phyloP scores from a whole-genome alignment of 2,113 vertebrate genomes.

The Dipodomys stephensi region DNA sequence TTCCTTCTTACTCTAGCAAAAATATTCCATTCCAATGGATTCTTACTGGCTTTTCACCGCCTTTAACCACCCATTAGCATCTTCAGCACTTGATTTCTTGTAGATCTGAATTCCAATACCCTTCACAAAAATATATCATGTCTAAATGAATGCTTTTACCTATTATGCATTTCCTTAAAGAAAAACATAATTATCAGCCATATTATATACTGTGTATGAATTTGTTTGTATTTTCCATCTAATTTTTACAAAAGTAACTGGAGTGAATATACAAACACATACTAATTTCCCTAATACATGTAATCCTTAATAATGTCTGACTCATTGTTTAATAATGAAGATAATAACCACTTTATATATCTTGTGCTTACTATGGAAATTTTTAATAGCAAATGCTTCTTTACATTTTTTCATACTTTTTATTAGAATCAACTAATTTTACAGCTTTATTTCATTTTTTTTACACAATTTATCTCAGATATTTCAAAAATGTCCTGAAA shows the following conservation, averaged over 20 bases:
- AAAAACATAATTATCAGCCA: neutral
- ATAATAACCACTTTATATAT: neutral
- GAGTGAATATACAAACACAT: neutral
- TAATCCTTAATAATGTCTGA: neutral
- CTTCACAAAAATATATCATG: neutral
- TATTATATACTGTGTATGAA: neutral
- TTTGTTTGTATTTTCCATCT: neutral
- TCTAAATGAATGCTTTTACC: neutral
- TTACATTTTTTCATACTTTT: too few species aligned
- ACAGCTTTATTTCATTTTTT: too few species aligned
- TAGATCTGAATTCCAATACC: neutral
- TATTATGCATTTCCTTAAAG: constrained; percentile 8
- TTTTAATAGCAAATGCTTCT: neutral
- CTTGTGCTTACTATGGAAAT: neutral
- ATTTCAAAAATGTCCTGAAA: neutral
- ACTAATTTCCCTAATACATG: neutral
- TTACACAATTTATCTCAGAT: neutral
- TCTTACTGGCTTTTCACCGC: neutral
- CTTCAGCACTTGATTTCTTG: neutral
- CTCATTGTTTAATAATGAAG: neutral
- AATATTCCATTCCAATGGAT: neutral
- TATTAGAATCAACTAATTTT: too few species aligned
- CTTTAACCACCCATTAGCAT: neutral
- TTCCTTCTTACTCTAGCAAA: neutral
- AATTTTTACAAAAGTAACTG: neutral